phyloP scores from a whole-genome alignment of 2,797 vertebrate genomes.

The Pipistrellus pygmaeus region DNA sequence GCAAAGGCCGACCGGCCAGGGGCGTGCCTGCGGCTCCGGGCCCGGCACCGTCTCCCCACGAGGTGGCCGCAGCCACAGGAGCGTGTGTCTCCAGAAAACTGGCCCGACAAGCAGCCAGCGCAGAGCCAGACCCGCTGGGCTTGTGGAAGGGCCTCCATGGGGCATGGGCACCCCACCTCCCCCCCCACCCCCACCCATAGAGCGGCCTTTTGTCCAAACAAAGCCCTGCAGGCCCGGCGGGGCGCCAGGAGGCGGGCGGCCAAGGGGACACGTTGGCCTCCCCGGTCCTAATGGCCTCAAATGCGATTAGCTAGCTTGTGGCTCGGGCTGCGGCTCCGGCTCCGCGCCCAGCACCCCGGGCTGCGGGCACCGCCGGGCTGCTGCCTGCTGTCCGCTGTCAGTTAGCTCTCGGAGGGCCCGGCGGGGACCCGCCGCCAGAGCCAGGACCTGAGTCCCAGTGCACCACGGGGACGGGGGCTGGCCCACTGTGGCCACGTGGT shows the following conservation, averaged over 20 bases:
- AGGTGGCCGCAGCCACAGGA: not conserved
- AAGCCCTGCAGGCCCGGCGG: not conserved
- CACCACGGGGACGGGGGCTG: fast-evolving
- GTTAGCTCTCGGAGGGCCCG: not conserved
- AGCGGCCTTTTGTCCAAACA: not conserved
- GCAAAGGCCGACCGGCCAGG: fast-evolving
- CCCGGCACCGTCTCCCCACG: not conserved
- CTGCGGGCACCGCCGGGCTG: not conserved
- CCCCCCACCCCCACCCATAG: not conserved
- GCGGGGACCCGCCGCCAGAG: fast-evolving
- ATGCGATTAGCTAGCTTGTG: not conserved
- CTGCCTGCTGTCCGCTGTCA: not conserved
- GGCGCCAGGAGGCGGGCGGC: fast-evolving
- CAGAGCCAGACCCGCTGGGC: not conserved
- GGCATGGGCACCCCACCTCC: fast-evolving
- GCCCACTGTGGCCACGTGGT: not conserved
- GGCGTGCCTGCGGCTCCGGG: not conserved
- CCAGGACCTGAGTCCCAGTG: not conserved
- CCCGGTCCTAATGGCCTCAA: not conserved
- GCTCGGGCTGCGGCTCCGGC: too few species aligned
- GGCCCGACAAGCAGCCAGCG: not conserved
- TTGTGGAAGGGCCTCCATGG: not conserved
- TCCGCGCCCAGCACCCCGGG: fast-evolving
- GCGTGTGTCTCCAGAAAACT: not conserved
- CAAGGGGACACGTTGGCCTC: not conserved